Conservation (phyloP, 2,113 vertebrate genomes). For the Psettodes erumei region DNA sequence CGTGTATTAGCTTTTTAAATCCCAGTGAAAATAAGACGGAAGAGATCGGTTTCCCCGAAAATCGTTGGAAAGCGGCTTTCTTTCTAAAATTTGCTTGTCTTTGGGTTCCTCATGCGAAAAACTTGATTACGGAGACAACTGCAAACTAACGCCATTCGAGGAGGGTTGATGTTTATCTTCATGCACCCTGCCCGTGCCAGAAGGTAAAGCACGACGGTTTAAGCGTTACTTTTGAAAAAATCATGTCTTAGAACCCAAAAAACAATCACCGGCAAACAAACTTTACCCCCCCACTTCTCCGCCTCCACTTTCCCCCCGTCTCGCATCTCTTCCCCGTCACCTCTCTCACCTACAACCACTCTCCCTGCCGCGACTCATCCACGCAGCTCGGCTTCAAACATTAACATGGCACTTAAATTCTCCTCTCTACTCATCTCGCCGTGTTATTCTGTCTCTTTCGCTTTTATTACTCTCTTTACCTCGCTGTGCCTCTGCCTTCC, state of each 20-base stretch:
- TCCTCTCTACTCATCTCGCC: constrained; percentile 23
- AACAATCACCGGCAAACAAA: constrained; percentile 22
- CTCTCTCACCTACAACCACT: constrained; percentile 13
- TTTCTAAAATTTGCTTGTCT: constrained; percentile 6
- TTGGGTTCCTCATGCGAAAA: not conserved
- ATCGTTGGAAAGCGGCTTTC: constrained; percentile 13
- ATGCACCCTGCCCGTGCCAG: not conserved
- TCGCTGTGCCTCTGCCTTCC: constrained; percentile 34
- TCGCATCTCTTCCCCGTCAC: not conserved
- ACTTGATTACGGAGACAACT: not conserved
- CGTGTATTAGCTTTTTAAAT: too few species aligned
- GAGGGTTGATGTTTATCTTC: too few species aligned
- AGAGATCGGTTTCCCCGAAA: constrained; percentile 19
- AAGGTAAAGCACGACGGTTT: not conserved
- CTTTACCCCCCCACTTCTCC: not conserved
- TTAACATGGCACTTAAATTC: constrained; percentile 44
- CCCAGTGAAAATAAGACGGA: not conserved
- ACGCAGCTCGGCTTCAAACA: constrained; percentile 29
- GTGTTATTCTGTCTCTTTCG: constrained; percentile 45
- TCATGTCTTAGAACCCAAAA: not conserved
- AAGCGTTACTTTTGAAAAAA: not conserved
- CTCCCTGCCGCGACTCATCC: constrained; percentile 20
- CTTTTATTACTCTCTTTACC: constrained; percentile 50
- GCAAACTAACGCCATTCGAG: too few species aligned
- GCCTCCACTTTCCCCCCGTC: not conserved